Base-by-base conservation (phyloP, 2,888 invertebrate species). In the Liodrosophila aerea region DNA sequence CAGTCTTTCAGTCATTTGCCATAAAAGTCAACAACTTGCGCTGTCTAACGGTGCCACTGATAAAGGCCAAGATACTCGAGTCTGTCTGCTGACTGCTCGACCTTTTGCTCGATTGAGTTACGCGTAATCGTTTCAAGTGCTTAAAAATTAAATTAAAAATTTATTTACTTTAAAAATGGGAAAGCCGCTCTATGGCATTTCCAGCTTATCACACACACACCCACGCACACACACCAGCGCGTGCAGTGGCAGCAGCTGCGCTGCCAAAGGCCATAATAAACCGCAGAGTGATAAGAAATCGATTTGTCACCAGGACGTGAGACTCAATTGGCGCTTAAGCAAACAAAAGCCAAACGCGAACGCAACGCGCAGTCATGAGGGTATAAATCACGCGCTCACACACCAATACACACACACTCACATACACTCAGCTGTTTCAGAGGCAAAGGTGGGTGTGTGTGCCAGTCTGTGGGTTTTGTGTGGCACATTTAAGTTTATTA, bases 61-160 rank as follows among this genome's bases (percentile, higher is more conserved):
- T 81, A 85, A 83, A 76, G 65, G 66, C 49, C 71, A 76, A 22
- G 22, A 22, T 22, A 22, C 59, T 41, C 50, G 36, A 40, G 36
- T 11, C 11, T 7, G 2, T 12, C 34, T n/a, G n/a, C n/a, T n/a
- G 40, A 9, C 16, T 34, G 36, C 54, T 33, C 29, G 11, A 16
- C 41, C 29, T 40, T 46, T 53, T 62, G 57, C 59, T 76, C 78
- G 74, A 84, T 81, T 78, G 82, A 81, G 82, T 84, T 78, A 81
- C 76, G 66, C 78, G 76, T 74, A 82, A 81, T 78, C 76, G 85
- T 67, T 72, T 64, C 74, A 64, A 76, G 72, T 72, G 74, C 82
- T 69, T 78, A 76, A 81, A 84, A 81, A 81, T 81, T 74, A 78
- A 81, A 84, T 81, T 81, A 81, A 81, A 81, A 81, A 78, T 81